Base-by-base conservation (phyloP, 2,113 vertebrate genomes). In the Chascanopsetta lugubris region DNA sequence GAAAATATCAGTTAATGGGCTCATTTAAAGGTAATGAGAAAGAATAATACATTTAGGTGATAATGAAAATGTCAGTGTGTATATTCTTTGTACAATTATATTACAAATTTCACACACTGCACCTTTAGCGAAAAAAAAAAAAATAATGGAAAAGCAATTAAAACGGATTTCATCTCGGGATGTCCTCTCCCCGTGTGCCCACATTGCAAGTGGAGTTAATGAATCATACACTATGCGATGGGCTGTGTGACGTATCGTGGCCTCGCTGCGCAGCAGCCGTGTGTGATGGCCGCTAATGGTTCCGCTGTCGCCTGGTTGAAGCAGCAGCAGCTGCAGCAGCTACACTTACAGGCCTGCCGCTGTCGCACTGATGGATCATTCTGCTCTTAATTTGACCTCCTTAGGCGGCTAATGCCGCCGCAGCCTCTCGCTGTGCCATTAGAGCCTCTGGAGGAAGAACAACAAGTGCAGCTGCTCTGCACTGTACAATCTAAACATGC, bases 381-480 rank as follows among this genome's bases (percentile, higher is more conserved):
- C 85, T 82, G 86, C 82, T 90, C 85, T 80, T 85, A 92, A 90
- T 90, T 86, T 90, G 85, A 92, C 87, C 88, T 90, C 85, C 79
- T 80, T 85, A 80, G 81, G 82, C 73, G 86, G 77, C 54, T 78
- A 83, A 87, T 87, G 75, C 85, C 84, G 86, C 84, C 87, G 83
- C 58, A 66, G 69, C 69, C 82, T 83, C 84, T 73, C 11, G 54
- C 74, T 79, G 79, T 73, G 79, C 77, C 71, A 85, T 82, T 78
- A 75, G 49, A 76, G 62, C 75, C 73, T 73, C 63, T 58, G 50
- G 27, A 17, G 24, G 1, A 5, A 12, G 4, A 15, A 2, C 13
- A 62, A 59, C 25, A 50, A 42, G 76, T 74, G 71, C 84, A 85
- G 71, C 79, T 87, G 85, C 83, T 88, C 69, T 80, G 83, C 64